Evolutionary conservation across 1,140 invertebrate species (phyloP), one percentile per base, ranked within the genome.

Genomic region (Euglossa dilemma): DNA sequence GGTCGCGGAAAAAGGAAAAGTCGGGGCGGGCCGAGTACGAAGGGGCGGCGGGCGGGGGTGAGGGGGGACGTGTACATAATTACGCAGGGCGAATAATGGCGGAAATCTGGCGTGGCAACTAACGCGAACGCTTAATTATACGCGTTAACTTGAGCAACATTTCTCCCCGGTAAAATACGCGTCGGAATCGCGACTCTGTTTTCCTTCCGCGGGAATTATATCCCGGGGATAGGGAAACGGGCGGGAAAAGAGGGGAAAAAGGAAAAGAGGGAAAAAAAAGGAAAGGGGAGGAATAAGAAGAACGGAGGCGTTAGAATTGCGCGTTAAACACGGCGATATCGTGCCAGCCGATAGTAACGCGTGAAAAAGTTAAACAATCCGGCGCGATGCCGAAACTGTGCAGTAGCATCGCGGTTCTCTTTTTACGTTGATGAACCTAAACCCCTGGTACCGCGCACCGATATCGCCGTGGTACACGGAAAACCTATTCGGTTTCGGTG

Each of bases 121-220:
- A 25, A 69, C 61, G 76, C 54, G 43, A 59, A 47, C 77, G 66
- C 52, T 56, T 70, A 79, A 79, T 79, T 79, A 71, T 59, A 52
- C 72, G n/a, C 50, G 61, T 67, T 20, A 14, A 28, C n/a, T 36
- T 16, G 47, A n/a, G 18, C 25, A 50, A 57, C 28, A 56, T 67
- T 45, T 50, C n/a, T 47, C 28, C 16, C 16, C 18, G 57, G 20
- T 25, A 64, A 64, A 80, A 54, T 25, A 61, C 18, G 54, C n/a
- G 14, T 50, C 20, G 3, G 43, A 66, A 64, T 28, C 14, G 45
- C 52, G 9, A 20, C 67, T 25, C 16, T 25, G 9, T 63, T 50
- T 67, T 67, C 20, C 43, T n/a, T 45, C 6, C 43, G 11, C 14
- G 43, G 43, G 18, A 36, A 64, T 64, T 64, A 43, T 36, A 43